Base-by-base conservation (phyloP, 2,888 invertebrate genomes). In the Chymomyza amoena region DNA sequence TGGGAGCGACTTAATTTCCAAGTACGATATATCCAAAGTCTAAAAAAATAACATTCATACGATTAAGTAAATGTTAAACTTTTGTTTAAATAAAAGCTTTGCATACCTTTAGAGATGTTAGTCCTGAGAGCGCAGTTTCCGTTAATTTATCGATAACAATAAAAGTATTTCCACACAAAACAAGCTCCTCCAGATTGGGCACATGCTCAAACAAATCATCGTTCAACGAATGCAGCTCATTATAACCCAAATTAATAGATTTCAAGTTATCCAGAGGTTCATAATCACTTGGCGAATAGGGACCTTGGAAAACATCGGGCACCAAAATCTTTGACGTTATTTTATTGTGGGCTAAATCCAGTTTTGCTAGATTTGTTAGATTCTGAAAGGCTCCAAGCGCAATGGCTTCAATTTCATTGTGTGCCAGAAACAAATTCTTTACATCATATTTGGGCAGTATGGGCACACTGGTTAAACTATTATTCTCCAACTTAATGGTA, bases 181-280 rank as follows among this genome's bases (percentile, higher is more conserved):
- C 93, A 61, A 98, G 90, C 15, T 93, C 93, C 77, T 94, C 94
- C 51, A 98, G 89, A 61, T 94, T 93, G 0, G 94, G 93, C 4
- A 95, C 90, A 87, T 97, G 96, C 80, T 95, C 95, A 89, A 98
- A 97, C 1, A 96, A 83, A 87, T 96, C 95, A 63, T 93, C 93
- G 83, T 95, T 90, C n/a, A 97, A 90, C 0, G 94, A 93, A 80
- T 96, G 95, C 0, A 97, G 90, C 25, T 93, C 92, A 89, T 97
- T 97, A 87, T 94, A 90, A 0, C 95, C 95, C 71, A 97, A 91
- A 84, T 94, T 83, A 0, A 92, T 68, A 39, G 87, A 84, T 54
- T 72, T 86, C 9, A 91, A 45, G 18, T 88, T 86, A 3, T 69
- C 73, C 18, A 91, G 50, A 0, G 91, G 90, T 62, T 86, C 73